Percentiles rank a stretch among this genome's conserved stretches.
Evolutionary conservation across 2,113 vertebrate genomes (phyloP).

Genomic region (Smithornis capensis): DNA sequence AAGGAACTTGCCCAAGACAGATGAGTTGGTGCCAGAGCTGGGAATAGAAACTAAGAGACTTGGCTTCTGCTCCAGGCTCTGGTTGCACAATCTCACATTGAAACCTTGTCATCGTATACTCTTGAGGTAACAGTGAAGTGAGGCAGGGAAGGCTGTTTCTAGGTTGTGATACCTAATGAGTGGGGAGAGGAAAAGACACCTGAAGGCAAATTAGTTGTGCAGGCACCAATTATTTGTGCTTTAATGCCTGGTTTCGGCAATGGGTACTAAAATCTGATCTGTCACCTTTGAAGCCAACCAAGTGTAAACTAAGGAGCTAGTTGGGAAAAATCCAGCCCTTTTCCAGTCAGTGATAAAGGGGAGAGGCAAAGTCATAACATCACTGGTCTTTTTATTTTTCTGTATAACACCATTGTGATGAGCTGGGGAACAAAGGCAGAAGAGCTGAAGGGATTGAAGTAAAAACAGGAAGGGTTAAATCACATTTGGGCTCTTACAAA

Average conservation of each 20-base stretch:
- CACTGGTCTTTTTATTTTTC: neutral
- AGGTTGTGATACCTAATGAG: neutral
- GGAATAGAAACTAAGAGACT: constrained; percentile 49
- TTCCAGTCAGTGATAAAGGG: neutral
- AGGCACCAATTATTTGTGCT: neutral
- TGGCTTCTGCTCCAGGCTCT: constrained; percentile 19
- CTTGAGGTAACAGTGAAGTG: constrained; percentile 1
- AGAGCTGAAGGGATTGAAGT: neutral
- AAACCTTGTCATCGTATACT: constrained; percentile 17
- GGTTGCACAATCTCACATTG: constrained; percentile 39
- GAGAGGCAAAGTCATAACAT: neutral
- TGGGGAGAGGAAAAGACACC: neutral
- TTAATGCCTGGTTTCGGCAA: neutral
- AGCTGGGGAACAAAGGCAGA: neutral
- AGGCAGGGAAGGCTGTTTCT: constrained; percentile 12
- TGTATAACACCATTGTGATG: neutral
- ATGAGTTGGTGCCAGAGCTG: constrained; percentile 38
- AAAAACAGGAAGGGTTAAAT: constrained; percentile 29
- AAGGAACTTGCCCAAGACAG: constrained; percentile 41
- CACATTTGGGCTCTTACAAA: neutral
- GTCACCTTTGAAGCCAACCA: neutral
- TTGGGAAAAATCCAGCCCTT: neutral
- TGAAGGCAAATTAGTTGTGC: constrained; percentile 18
- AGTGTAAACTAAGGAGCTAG: neutral
- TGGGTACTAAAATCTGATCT: constrained; percentile 24